Evolutionary conservation across 2,888 invertebrate genomes (phyloP).

Genomic region (Dioctria linearis): DNA sequence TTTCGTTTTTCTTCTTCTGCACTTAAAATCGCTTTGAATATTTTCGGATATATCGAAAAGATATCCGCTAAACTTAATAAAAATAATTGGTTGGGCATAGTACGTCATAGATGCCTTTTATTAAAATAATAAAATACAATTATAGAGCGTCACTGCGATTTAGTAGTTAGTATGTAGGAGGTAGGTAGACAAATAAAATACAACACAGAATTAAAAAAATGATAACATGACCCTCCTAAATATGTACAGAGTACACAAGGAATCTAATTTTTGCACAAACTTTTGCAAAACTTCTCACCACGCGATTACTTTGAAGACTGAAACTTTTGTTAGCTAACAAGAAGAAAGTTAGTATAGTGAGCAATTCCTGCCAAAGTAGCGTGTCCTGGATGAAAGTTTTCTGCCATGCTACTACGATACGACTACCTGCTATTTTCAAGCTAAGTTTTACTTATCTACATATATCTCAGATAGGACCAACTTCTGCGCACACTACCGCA

Average conservation of each 20-base stretch:
- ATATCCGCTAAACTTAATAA: constrained; percentile 72
- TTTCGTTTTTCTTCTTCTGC: constrained; percentile 71
- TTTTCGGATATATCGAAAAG: constrained; percentile 78
- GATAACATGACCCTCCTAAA: background rate
- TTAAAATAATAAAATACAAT: background rate
- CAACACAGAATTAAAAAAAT: background rate
- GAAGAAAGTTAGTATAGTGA: constrained; percentile 33
- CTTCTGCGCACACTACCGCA: constrained; percentile 24
- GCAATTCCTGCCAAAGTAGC: constrained; percentile 40
- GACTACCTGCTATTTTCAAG: background rate
- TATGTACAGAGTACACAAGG: no score
- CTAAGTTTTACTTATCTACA: background rate
- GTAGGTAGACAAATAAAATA: background rate
- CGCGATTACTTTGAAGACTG: constrained; percentile 52
- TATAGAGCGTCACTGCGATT: no score
- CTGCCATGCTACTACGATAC: background rate
- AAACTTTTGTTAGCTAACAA: constrained; percentile 39
- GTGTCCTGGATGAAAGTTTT: constrained; percentile 6
- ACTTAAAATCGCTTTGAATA: constrained; percentile 76
- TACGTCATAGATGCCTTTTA: no score
- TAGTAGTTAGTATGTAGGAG: background rate
- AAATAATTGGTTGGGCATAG: constrained; percentile 68
- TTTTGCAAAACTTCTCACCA: constrained; percentile 47
- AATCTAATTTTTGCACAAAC: background rate
- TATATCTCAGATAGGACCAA: background rate